Conservation (phyloP, 2,888 invertebrate species). For the Mimachlamys varia region DNA sequence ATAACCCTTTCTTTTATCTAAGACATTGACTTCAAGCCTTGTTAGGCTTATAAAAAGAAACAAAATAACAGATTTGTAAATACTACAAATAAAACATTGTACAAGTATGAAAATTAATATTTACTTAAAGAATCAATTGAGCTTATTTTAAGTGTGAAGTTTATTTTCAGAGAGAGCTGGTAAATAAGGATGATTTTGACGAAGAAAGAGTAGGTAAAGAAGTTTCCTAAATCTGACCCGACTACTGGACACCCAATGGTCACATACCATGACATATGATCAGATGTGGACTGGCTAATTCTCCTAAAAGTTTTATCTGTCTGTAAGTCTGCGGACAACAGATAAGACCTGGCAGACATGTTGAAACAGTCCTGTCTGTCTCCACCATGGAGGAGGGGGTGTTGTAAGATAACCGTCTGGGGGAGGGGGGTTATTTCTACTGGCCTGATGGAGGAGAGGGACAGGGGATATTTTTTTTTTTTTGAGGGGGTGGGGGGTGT, state of each 20-base stretch:
- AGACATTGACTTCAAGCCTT: background rate
- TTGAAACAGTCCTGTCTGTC: background rate
- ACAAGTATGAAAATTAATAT: too few relatives aligned
- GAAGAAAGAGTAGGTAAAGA: too few relatives aligned
- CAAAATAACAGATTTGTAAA: too few relatives aligned
- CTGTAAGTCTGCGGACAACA: background rate
- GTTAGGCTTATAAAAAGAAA: background rate
- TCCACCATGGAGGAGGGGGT: background rate
- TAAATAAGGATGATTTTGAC: too few relatives aligned
- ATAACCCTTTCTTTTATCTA: background rate
- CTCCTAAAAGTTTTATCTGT: background rate
- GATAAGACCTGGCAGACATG: background rate
- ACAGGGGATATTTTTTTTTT: too few relatives aligned
- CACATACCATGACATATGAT: background rate
- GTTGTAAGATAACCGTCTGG: too few relatives aligned
- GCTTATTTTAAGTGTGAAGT: too few relatives aligned
- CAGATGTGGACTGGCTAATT: background rate
- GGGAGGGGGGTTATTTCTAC: background rate
- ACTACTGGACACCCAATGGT: background rate
- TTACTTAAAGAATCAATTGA: too few relatives aligned
- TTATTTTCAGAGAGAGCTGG: too few relatives aligned
- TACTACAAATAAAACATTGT: too few relatives aligned
- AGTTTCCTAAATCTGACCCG: background rate
- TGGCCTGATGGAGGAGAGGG: background rate
- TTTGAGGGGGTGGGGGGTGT: too few relatives aligned